Base-by-base conservation (phyloP, 2,113 vertebrate species). In the Cinclus mexicanus region DNA sequence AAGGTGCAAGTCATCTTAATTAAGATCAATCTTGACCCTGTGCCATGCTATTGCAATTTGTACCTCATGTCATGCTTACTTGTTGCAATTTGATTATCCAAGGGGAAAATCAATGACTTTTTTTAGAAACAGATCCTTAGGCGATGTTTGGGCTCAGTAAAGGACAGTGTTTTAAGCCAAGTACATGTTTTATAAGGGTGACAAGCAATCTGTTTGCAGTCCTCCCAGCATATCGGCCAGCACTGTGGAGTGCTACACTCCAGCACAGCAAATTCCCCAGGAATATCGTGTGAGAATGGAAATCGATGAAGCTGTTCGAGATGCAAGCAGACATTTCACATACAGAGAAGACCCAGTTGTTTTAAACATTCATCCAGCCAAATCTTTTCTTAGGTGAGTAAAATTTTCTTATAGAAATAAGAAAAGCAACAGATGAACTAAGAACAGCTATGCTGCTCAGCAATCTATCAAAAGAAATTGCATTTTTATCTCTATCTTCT, bases 361-460 rank as follows among this genome's bases (percentile, higher is more conserved):
- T 97, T 97, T 97, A 95, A 98, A 98, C 96, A 98, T 99, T 96
- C 97, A 99, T 91, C 99, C 99, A 2, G 98, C 98, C 21, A 99
- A 99, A 96, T 99, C 99, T 96, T 99, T 99, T 53, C 97, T 99
- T 95, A 99, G 99, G 99, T 99, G 84, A 97, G 98, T 97, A 79
- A 47, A 91, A 91, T 20, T 83, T 95, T 83, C 28, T 41, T 23
- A 19, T 1, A 33, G 35, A 57, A 81, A 52, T 80, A 87, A 81
- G 29, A 59, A 80, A 96, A 95, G 79, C 57, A 84, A 87, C 29
- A 50, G 95, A 88, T 78, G 79, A 50, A 46, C 46, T n/a, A 90
- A 81, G 70, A 74, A 86, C 12, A 7, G 46, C 80, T 92, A 50
- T 3, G 5, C 74, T 90, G 21, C 14, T 1, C 35, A 83, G 91